Base-by-base conservation (phyloP, 2,888 invertebrate species). In the Sycophila texana region DNA sequence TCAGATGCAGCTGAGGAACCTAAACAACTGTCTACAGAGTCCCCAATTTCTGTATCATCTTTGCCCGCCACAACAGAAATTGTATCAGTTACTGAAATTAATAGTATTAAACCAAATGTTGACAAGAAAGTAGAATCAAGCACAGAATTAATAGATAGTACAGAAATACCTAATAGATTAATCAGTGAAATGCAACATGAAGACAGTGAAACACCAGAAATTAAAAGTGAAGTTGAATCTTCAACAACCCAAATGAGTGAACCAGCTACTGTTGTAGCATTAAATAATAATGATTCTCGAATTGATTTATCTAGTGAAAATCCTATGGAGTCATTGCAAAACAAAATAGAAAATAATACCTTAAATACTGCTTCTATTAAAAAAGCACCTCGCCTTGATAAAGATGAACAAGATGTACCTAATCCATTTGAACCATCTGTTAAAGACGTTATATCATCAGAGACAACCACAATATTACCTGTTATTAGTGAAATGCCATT, bases 351-450 rank as follows among this genome's bases (percentile, higher is more conserved):
- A 13, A 78, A 83, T 22, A 67, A 83, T 39, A 79, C 84, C 87
- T 94, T 92, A 82, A 87, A 88, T 39, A 87, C 87, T 39, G 84
- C 86, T 66, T 83, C 81, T 68, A 84, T 87, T 13, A 88, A 87
- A 53, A 91, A 91, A 82, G 88, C 90, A 1, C 92, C 92, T 7
- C 89, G 91, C 74, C 85, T 92, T 68, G 92, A 92, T 84, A 91
- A 92, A 81, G 92, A 92, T 83, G 91, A 92, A 85, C 90, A 91
- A 83, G 90, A 92, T 81, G 88, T 87, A 55, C 91, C 91, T 10
- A 93, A 92, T 88, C 92, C 92, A 1, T 87, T 90, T 63, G 92
- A 92, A 79, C 83, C 83, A 12, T 86, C 86, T 53, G 84, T 87
- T 4, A 88, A 88, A 66, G 88, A 88, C 66, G 87, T 81, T 53